Evolutionary conservation across 1,140 invertebrate species (phyloP).

Genomic region (Diabrotica undecimpunctata): DNA sequence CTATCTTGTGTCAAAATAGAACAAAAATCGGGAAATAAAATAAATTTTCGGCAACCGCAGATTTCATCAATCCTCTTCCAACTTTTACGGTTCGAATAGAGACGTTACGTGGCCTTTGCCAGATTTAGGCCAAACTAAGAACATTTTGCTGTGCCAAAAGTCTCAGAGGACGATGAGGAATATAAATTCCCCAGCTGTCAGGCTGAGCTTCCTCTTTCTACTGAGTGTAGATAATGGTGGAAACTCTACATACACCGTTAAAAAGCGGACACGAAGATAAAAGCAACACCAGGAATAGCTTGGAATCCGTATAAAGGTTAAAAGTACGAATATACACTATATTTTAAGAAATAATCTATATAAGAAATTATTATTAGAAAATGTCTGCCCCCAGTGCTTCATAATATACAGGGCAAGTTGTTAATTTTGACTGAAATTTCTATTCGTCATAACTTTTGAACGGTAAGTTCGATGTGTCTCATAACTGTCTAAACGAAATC

Average conservation of each 20-base stretch:
- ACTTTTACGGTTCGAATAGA: not conserved
- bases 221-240: not conserved
- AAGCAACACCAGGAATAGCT: no score
- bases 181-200: slow-evolving; percentile 2
- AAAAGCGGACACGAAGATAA: not conserved
- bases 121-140: slow-evolving; percentile 2
- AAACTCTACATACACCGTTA: not conserved
- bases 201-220: slow-evolving; percentile 1
- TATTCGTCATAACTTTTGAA: no score
- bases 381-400: no score
- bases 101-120: not conserved
- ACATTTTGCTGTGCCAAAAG: not conserved
- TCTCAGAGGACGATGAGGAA: not conserved
- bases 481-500: no score
- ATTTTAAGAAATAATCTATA: no score
- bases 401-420: no score
- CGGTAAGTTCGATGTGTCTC: no score
- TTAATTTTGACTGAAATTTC: no score
- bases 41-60: not conserved
- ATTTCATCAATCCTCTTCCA: slow-evolving; percentile 1
- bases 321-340: no score
- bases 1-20: not conserved
- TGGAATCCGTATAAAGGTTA: no score
- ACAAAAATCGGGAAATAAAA: slow-evolving; percentile 1
- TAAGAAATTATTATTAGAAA: no score